Conservation (phyloP, 2,888 invertebrate species). For the Tortricodes alternella region DNA sequence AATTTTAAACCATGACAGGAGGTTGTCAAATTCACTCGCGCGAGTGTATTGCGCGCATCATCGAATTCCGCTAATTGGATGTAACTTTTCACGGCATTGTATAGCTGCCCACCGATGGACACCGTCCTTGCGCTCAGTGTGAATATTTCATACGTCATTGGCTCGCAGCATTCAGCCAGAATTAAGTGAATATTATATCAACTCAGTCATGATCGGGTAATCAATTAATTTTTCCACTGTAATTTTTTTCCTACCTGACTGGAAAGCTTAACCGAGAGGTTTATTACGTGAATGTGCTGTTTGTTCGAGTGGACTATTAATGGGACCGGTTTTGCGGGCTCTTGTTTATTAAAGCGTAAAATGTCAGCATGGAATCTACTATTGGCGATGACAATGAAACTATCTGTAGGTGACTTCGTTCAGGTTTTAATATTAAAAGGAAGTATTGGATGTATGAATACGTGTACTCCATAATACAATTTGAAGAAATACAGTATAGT, state of each 20-base stretch:
- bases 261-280: constrained; percentile 20
- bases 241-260: constrained; percentile 21
- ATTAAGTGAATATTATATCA: constrained; percentile 52
- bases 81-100: constrained; percentile 66
- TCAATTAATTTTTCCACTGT: constrained; percentile 22
- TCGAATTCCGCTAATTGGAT: constrained; percentile 73
- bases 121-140: constrained; percentile 36
- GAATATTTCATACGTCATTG: constrained; percentile 53
- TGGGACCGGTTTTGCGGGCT: background rate
- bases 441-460: too few species aligned
- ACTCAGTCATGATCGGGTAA: constrained; percentile 38
- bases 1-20: constrained; percentile 54
- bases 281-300: constrained; percentile 11
- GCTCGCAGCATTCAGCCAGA: constrained; percentile 45
- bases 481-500: too few species aligned
- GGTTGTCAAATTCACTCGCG: constrained; percentile 64
- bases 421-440: too few species aligned
- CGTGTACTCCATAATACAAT: too few species aligned
- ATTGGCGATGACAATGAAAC: too few species aligned
- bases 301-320: constrained; percentile 21
- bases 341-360: constrained; percentile 1
- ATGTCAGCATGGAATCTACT: too few species aligned
- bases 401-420: too few species aligned
- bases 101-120: constrained; percentile 31
- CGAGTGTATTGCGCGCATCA: constrained; percentile 60